Percentiles rank a stretch among this genome's conserved stretches.
phyloP scores from a whole-genome alignment of 2,797 vertebrate genomes.

The Sylvilagus floridanus region DNA sequence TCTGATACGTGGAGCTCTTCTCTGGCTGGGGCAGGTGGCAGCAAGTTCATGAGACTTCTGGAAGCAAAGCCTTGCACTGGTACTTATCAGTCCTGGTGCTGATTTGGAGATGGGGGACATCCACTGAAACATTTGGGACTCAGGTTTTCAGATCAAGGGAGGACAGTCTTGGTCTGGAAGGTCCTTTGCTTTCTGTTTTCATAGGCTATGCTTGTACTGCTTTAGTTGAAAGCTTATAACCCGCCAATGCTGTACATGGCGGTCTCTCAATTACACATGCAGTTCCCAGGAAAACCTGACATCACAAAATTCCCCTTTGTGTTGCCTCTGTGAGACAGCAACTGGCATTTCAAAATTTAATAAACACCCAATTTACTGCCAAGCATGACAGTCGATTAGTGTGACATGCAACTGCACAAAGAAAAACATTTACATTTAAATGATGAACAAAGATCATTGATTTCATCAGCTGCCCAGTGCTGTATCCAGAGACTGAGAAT shows the following conservation, averaged over 20 bases:
- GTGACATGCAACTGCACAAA: neutral
- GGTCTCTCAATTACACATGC: neutral
- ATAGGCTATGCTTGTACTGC: neutral
- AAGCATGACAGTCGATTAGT: neutral
- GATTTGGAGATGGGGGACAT: neutral
- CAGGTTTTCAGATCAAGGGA: neutral
- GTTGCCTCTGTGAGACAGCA: constrained; percentile 28
- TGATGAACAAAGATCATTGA: neutral
- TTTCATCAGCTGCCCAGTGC: neutral
- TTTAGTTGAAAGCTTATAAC: constrained; percentile 8
- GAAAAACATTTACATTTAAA: neutral
- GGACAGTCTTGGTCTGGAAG: neutral
- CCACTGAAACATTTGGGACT: neutral
- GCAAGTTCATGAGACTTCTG: neutral
- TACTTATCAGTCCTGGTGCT: neutral
- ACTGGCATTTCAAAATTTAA: constrained; percentile 36
- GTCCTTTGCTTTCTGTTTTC: neutral
- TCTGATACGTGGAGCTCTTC: neutral
- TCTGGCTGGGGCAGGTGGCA: neutral
- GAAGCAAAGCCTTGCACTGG: neutral
- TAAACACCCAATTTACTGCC: neutral
- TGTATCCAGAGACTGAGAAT: neutral
- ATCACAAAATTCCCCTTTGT: constrained; percentile 58
- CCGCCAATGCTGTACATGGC: neutral
- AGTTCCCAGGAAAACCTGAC: constrained; percentile 70